Conservation (phyloP, 2,888 invertebrate genomes). For the Chromoteleia sp. region DNA sequence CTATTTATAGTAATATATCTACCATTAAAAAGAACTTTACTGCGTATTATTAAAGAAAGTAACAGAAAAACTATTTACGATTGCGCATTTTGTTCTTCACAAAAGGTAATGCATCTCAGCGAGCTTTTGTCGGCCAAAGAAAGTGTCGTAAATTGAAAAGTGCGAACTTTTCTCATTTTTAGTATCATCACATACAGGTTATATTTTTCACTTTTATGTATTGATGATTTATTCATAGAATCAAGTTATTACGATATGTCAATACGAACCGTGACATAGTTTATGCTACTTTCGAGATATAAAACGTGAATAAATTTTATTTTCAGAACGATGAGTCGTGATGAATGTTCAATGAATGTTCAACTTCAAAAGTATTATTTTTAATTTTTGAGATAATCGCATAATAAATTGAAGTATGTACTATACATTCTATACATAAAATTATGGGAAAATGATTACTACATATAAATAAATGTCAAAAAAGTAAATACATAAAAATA, state of each 20-base stretch:
- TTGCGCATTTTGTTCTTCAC: conserved; percentile 4
- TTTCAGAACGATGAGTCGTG: neutral
- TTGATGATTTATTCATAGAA: conserved; percentile 39
- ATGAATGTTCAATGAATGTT: conserved; percentile 8
- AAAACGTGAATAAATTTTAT: conserved; percentile 22
- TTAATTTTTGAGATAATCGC: neutral
- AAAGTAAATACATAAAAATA: too few species aligned
- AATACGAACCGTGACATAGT: conserved; percentile 36
- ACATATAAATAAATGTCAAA: too few species aligned
- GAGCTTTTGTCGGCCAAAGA: conserved; percentile 16
- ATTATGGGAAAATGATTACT: too few species aligned
- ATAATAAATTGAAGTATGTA: neutral
- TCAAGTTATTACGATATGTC: conserved; percentile 28
- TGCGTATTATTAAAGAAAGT: too few species aligned
- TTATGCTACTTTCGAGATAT: conserved; percentile 21
- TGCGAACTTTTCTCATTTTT: conserved; percentile 35
- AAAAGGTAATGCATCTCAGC: conserved; percentile 5
- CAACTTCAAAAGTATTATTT: conserved; percentile 1
- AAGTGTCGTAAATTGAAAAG: conserved; percentile 27
- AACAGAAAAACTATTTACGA: conserved; percentile 7
- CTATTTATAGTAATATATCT: too few species aligned
- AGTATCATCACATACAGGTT: conserved; percentile 21
- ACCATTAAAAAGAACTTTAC: too few species aligned
- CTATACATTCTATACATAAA: too few species aligned
- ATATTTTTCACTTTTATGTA: conserved; percentile 20